Evolutionary conservation across 2,113 vertebrate species (phyloP).

Genomic region (Athene cunicularia): DNA sequence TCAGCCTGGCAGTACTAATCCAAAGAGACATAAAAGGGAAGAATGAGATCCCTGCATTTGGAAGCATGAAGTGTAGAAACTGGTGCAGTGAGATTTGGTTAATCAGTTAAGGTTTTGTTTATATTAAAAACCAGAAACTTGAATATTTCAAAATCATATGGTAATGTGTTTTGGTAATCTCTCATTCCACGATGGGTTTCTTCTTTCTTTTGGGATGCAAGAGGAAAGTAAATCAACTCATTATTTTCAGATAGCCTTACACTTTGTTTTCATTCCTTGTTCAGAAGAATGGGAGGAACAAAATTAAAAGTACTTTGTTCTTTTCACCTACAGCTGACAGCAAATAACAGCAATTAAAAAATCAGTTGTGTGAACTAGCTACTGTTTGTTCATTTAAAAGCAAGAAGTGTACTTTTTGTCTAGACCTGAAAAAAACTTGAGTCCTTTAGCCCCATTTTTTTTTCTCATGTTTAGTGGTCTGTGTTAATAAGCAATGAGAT

Average conservation of each 20-base stretch:
- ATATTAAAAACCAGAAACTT: background rate
- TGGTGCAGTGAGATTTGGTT: background rate
- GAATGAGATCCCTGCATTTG: background rate
- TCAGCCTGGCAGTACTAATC: background rate
- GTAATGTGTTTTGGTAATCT: background rate
- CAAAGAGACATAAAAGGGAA: background rate
- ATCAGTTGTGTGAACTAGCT: background rate
- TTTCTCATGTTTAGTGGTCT: background rate
- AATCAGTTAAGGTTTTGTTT: background rate
- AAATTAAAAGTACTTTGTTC: background rate
- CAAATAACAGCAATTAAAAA: background rate
- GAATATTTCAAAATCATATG: background rate
- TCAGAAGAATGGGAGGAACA: background rate
- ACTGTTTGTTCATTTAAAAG: background rate
- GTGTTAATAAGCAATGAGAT: background rate
- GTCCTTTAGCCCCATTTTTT: background rate
- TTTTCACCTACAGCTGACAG: background rate
- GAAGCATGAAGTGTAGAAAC: background rate
- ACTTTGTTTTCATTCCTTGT: background rate
- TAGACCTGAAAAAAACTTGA: background rate
- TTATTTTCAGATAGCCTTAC: background rate
- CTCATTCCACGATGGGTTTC: background rate
- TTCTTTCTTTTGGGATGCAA: background rate
- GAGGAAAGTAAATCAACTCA: background rate
- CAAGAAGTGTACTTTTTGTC: background rate